These are phyloP conservation scores for Aporophyla lueneburgensis DNA, from an alignment of 2,888 invertebrate species.

Conservation along the genomic window DNA sequence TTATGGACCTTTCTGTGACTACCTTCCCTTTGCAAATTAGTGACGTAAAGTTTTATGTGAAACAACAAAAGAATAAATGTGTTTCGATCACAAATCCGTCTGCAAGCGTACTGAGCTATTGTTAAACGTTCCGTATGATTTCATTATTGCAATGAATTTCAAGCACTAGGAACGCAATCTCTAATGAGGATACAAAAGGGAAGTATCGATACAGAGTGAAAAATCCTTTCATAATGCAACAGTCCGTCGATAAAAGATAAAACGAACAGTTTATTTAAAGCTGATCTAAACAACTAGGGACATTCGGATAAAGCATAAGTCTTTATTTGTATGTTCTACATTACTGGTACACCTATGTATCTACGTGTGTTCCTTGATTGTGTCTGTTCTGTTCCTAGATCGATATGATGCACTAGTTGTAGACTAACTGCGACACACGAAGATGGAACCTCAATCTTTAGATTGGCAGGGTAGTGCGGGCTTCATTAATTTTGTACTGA, in stretches of 20 bases:
- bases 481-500: constrained; percentile 31
- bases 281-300: neutral
- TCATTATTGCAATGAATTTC: neutral
- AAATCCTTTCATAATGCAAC: constrained; percentile 1
- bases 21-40: neutral
- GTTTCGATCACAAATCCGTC: neutral
- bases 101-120: neutral
- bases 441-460: constrained; percentile 20
- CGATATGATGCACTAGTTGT: constrained; percentile 44
- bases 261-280: neutral
- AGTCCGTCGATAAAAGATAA: neutral
- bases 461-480: constrained; percentile 33
- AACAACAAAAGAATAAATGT: neutral
- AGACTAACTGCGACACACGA: constrained; percentile 21
- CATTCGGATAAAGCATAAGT: neutral
- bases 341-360: neutral
- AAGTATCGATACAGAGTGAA: neutral
- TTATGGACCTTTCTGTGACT: neutral
- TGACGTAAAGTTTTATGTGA: constrained; percentile 4
- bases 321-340: constrained; percentile 33
- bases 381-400: constrained; percentile 25
- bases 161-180: neutral
- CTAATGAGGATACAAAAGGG: neutral
- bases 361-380: constrained; percentile 31
- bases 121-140: neutral